phyloP scores from a whole-genome alignment of 2,888 invertebrate genomes.

The Dryocosmus kuriphilus region DNA sequence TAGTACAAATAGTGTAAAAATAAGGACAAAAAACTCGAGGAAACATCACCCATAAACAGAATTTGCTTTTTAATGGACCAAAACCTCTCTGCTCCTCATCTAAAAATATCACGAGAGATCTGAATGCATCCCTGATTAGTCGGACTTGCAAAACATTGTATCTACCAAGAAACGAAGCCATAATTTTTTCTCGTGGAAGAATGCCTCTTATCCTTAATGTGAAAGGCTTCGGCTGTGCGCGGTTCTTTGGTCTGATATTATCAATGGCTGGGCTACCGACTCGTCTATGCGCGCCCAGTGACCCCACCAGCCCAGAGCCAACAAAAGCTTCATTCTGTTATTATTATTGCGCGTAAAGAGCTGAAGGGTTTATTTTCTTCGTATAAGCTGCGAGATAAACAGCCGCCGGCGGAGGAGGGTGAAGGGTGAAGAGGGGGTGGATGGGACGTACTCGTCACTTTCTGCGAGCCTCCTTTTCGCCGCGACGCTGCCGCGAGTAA shows the following conservation, averaged over 20 bases:
- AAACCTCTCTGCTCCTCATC: neutral
- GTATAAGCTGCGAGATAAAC: slow-evolving; percentile 57
- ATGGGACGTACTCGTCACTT: slow-evolving; percentile 26
- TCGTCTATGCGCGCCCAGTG: slow-evolving; percentile 65
- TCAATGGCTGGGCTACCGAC: slow-evolving; percentile 17
- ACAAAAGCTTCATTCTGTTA: slow-evolving; percentile 72
- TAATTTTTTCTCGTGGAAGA: slow-evolving; percentile 29
- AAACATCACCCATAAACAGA: too few relatives aligned
- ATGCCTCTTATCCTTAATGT: slow-evolving; percentile 16
- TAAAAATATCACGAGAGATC: neutral
- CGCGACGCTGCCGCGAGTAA: slow-evolving; percentile 22
- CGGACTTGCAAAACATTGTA: slow-evolving; percentile 7
- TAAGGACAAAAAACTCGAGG: neutral
- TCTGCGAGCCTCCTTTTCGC: slow-evolving; percentile 11
- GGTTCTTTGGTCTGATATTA: slow-evolving; percentile 29
- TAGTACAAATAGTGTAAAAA: neutral
- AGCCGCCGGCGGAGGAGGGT: slow-evolving; percentile 16
- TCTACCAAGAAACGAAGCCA: neutral
- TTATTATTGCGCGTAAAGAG: slow-evolving; percentile 69
- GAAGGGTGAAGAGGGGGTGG: neutral
- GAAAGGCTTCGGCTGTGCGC: slow-evolving; percentile 17
- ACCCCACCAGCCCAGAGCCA: slow-evolving; percentile 59
- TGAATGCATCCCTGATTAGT: slow-evolving; percentile 19
- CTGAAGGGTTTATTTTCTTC: slow-evolving; percentile 63
- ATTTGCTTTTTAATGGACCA: neutral